Percentiles rank a stretch among this genome's conserved stretches.
Conservation (phyloP, 2,797 vertebrate genomes). For the Varecia variegata region DNA sequence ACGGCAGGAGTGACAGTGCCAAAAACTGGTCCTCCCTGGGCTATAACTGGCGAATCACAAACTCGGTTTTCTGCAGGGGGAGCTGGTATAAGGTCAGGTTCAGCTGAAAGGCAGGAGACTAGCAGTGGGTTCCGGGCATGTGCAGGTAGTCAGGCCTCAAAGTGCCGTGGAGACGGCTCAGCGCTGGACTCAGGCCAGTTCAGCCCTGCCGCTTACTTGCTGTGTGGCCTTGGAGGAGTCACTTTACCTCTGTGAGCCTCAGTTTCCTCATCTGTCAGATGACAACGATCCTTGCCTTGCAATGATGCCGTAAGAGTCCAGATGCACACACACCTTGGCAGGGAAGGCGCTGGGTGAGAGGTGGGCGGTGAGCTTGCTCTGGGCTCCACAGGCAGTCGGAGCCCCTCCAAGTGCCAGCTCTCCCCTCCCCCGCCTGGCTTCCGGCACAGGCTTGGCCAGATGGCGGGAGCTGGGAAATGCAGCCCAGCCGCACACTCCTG, state of each 20-base stretch:
- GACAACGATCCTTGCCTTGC: background rate
- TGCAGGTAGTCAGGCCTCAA: background rate
- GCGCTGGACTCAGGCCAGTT: background rate
- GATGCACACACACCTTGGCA: background rate
- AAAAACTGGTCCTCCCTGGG: fast-evolving
- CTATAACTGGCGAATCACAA: background rate
- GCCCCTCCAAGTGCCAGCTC: background rate
- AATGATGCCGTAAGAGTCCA: fast-evolving
- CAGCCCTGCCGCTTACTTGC: fast-evolving
- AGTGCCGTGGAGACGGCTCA: background rate
- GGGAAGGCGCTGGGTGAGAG: background rate
- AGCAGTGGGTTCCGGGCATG: background rate
- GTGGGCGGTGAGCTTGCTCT: background rate
- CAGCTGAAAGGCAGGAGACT: background rate
- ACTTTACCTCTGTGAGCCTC: background rate
- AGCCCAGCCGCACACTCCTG: background rate
- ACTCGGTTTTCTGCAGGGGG: background rate
- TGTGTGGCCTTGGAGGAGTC: background rate
- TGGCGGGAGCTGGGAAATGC: constrained; percentile 64
- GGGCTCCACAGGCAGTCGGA: background rate
- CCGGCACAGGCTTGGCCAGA: constrained; percentile 56
- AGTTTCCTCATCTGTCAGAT: background rate
- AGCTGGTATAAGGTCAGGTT: background rate
- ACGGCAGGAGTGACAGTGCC: background rate
- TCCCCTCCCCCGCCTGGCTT: constrained; percentile 31